Evolutionary conservation across 2,113 vertebrate genomes (phyloP).

Genomic region (Halcyon malimbica): DNA sequence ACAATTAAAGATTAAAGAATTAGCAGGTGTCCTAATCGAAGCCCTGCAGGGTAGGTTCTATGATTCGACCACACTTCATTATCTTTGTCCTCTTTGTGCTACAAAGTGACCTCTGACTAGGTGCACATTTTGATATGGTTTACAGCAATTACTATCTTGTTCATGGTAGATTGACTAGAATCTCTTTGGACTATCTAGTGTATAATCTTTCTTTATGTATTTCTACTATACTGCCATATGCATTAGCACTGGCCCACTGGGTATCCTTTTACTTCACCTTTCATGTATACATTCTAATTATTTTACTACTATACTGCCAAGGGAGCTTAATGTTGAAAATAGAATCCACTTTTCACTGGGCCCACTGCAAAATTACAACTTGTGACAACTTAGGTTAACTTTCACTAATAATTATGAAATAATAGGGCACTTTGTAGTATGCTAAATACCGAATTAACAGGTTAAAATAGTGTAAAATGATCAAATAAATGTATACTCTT

Average conservation of each 20-base stretch:
- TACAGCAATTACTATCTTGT: constrained; percentile 36
- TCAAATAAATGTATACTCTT: neutral
- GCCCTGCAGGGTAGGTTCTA: constrained; percentile 1
- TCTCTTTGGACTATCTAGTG: constrained; percentile 38
- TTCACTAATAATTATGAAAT: constrained; percentile 21
- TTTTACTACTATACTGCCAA: neutral
- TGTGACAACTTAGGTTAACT: neutral
- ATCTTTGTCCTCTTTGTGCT: constrained; percentile 25
- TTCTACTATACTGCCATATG: constrained; percentile 26
- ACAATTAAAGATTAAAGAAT: constrained; percentile 59
- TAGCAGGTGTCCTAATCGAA: constrained; percentile 35
- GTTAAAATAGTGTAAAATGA: neutral
- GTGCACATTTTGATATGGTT: constrained; percentile 31
- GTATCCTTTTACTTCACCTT: constrained; percentile 32
- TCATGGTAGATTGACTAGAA: constrained; percentile 62
- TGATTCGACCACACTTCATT: constrained; percentile 37
- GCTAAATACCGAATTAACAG: neutral
- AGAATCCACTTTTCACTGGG: neutral
- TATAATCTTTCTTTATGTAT: constrained; percentile 53
- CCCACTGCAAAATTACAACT: constrained; percentile 6
- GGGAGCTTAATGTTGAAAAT: constrained; percentile 4
- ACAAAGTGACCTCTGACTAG: constrained; percentile 34
- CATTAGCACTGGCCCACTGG: constrained; percentile 44
- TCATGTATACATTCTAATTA: constrained; percentile 31
- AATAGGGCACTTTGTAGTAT: neutral